phyloP scores from a whole-genome alignment of 2,888 invertebrate species.

The Eretmocerus hayati region DNA sequence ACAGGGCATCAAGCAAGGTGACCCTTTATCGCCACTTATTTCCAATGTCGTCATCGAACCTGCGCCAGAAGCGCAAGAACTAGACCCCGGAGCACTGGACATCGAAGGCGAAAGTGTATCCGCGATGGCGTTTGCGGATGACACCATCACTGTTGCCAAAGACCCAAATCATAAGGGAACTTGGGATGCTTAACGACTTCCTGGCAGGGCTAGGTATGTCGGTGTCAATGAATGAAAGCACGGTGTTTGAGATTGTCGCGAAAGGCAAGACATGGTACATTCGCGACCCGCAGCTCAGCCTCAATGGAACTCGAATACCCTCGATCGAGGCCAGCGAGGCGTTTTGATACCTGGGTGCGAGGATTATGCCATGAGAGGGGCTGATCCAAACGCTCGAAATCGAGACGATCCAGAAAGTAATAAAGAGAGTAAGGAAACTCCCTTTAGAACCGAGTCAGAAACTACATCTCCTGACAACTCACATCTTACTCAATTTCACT shows the following conservation, averaged over 20 bases:
- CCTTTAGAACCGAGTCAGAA: background rate
- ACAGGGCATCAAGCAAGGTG: conserved; percentile 48
- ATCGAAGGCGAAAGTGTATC: background rate
- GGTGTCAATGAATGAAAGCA: background rate
- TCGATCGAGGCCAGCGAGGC: background rate
- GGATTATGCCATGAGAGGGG: background rate
- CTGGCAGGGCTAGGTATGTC: no score
- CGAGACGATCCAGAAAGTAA: background rate
- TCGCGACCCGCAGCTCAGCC: background rate
- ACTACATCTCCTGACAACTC: background rate
- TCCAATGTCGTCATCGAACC: conserved; percentile 12
- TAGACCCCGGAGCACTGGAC: background rate
- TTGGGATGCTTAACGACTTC: background rate
- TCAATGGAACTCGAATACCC: background rate
- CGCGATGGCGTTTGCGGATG: background rate
- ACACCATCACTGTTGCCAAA: background rate
- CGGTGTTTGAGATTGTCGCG: background rate
- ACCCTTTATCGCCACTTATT: conserved; percentile 34
- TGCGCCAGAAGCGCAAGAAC: background rate
- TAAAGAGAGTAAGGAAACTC: background rate
- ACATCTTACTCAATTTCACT: background rate
- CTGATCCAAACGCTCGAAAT: background rate
- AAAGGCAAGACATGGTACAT: background rate
- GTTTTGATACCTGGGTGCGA: background rate
- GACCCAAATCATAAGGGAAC: background rate